phyloP scores from a whole-genome alignment of 2,888 invertebrate species.

The Apamea crenata region DNA sequence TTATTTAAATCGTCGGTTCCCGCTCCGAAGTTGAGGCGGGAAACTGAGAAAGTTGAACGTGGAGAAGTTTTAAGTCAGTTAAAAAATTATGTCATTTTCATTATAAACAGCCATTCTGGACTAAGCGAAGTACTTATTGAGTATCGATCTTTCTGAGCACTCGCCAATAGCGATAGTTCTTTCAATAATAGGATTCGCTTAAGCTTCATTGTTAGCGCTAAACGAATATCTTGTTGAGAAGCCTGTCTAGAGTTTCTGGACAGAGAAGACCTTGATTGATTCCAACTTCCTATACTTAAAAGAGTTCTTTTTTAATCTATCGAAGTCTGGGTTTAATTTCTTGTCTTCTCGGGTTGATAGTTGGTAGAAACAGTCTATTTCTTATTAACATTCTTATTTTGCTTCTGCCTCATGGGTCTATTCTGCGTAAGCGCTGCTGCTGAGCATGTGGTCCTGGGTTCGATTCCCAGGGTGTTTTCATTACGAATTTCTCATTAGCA shows the following conservation, averaged over 20 bases:
- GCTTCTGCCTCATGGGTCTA: not conserved
- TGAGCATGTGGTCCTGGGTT: too few species aligned
- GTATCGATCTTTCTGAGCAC: conserved; percentile 29
- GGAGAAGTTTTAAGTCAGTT: not conserved
- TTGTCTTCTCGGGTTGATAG: not conserved
- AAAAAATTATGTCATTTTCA: conserved; percentile 7
- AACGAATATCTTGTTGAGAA: conserved; percentile 14
- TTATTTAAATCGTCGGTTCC: conserved; percentile 7
- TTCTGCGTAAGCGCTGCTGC: too few species aligned
- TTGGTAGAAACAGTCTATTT: not conserved
- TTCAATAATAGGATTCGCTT: conserved; percentile 43
- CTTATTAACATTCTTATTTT: not conserved
- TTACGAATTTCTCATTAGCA: not conserved
- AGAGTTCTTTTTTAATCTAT: not conserved
- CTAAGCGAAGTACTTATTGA: conserved; percentile 19
- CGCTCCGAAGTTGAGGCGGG: not conserved
- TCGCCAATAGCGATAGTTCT: conserved; percentile 18
- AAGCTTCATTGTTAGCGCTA: conserved; percentile 41
- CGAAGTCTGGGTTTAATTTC: not conserved
- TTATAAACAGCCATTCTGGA: not conserved
- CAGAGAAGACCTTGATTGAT: conserved; percentile 16
- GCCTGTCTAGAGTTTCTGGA: not conserved
- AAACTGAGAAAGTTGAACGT: not conserved
- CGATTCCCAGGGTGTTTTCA: not conserved
- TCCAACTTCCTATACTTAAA: not conserved